These are phyloP conservation scores for Zeugodacus cucurbitae DNA, from an alignment of 1,140 invertebrate genomes.

Conservation along the genomic window DNA sequence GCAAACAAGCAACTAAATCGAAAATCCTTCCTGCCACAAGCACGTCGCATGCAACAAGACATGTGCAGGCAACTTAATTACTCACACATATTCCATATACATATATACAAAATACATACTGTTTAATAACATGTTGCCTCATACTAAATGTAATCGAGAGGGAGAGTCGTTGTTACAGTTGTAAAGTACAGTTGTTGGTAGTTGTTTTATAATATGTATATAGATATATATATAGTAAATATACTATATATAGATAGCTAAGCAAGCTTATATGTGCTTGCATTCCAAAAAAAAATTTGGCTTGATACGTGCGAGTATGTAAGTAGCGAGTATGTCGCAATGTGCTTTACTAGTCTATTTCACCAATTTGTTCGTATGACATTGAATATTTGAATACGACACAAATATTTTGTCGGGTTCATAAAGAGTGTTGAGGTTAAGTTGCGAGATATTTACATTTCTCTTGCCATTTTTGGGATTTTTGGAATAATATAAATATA, in stretches of 20 bases:
- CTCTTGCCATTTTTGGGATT: background rate
- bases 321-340: too few relatives aligned
- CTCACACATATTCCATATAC: background rate
- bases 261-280: too few relatives aligned
- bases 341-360: too few relatives aligned
- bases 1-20: slow-evolving; percentile 61
- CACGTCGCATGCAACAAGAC: background rate
- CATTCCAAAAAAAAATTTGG: background rate
- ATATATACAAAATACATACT: background rate
- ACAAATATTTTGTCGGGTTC: too few relatives aligned
- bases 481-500: too few relatives aligned
- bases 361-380: too few relatives aligned
- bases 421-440: too few relatives aligned
- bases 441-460: background rate
- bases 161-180: background rate
- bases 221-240: background rate
- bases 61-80: background rate
- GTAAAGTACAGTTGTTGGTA: background rate
- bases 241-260: background rate
- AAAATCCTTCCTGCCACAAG: slow-evolving; percentile 12
- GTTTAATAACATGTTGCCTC: background rate
- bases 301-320: background rate
- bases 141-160: background rate
- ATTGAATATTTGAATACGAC: too few relatives aligned
- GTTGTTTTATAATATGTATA: background rate